A percentile compares a stretch with the other conserved stretches of the same genome.
Evolutionary conservation across 2,797 vertebrate species (phyloP).

Genomic region (Pitangus sulphuratus): DNA sequence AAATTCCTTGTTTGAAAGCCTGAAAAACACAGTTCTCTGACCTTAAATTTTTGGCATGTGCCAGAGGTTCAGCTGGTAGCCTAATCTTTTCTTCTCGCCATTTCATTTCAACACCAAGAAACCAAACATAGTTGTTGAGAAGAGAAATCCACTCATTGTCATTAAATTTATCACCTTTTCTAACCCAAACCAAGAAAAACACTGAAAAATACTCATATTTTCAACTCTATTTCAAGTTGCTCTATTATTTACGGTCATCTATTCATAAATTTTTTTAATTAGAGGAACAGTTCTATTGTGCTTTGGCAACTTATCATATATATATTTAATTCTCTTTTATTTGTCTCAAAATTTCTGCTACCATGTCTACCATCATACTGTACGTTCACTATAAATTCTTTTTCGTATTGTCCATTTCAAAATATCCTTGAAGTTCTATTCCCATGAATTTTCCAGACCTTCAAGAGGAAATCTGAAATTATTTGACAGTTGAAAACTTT

Average conservation of each 20-base stretch:
- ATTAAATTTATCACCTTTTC: neutral
- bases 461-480: neutral
- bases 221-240: neutral
- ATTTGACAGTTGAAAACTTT: neutral
- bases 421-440: neutral
- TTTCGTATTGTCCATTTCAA: neutral
- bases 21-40: neutral
- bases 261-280: neutral
- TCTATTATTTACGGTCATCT: neutral
- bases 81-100: neutral
- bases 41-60: neutral
- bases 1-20: neutral
- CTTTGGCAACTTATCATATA: neutral
- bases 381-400: neutral
- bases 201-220: neutral
- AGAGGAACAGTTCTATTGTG: neutral
- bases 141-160: neutral
- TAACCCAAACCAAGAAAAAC: neutral
- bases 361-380: neutral
- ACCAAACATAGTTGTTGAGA: neutral
- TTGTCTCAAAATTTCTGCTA: neutral
- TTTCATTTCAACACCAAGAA: slow-evolving; percentile 7
- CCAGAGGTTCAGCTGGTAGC: neutral
- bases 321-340: neutral
- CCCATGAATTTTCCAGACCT: neutral